Conservation (phyloP, 2,888 invertebrate species). For the Eucriotettix oculatus region DNA sequence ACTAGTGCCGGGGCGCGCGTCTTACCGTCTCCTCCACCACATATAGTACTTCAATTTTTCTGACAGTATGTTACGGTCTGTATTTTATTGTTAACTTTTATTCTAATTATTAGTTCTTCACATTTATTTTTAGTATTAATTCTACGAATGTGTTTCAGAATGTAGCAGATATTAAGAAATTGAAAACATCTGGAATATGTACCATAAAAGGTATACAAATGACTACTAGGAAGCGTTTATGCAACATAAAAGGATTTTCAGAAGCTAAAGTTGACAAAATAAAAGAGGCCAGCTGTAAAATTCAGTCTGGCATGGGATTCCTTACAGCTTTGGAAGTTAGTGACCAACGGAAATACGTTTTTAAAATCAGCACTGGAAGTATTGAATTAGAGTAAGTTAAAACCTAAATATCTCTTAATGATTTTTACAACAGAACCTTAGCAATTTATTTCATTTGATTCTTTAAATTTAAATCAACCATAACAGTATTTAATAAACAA, state of each 20-base stretch:
- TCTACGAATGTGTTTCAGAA: slow-evolving; percentile 23
- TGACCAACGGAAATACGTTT: slow-evolving; percentile 52
- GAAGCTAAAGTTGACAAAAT: slow-evolving; percentile 65
- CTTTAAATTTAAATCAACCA: too few relatives aligned
- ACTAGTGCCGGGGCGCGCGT: too few relatives aligned
- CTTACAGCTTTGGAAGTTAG: slow-evolving; percentile 59
- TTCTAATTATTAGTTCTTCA: not conserved
- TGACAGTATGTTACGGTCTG: too few relatives aligned
- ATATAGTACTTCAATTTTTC: too few relatives aligned
- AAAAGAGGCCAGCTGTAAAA: slow-evolving; percentile 56
- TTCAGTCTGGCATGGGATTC: slow-evolving; percentile 42
- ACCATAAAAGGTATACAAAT: slow-evolving; percentile 69
- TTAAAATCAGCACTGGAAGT: slow-evolving; percentile 50
- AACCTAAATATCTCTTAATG: not conserved
- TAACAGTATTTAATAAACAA: too few relatives aligned
- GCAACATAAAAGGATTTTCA: slow-evolving; percentile 57
- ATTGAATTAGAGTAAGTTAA: slow-evolving; percentile 49
- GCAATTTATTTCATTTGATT: too few relatives aligned
- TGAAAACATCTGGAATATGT: slow-evolving; percentile 60
- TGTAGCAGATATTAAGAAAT: slow-evolving; percentile 57
- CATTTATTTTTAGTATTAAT: not conserved
- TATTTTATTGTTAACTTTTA: not conserved
- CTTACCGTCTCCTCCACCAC: too few relatives aligned
- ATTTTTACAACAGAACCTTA: too few relatives aligned
- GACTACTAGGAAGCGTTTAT: slow-evolving; percentile 55